Conservation (phyloP, 2,113 vertebrate species). For the Ophiodon elongatus region DNA sequence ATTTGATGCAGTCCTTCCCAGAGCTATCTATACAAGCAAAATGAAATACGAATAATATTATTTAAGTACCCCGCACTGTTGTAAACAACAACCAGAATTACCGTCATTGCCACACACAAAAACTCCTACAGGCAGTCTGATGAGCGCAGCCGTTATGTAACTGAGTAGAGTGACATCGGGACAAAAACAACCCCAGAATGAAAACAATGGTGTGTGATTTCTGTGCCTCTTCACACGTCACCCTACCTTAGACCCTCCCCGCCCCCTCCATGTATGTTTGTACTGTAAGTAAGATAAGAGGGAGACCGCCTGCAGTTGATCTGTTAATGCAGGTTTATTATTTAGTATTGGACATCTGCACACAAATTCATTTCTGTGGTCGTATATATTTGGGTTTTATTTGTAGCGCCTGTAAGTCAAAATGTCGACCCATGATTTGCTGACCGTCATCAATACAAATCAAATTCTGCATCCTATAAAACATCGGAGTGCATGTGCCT, state of each 20-base stretch:
- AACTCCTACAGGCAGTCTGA: conserved; percentile 16
- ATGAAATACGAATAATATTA: conserved; percentile 37
- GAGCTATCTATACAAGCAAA: not conserved
- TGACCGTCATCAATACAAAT: not conserved
- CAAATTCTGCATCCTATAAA: not conserved
- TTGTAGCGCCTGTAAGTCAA: not conserved
- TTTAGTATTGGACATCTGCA: not conserved
- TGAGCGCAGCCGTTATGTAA: conserved; percentile 55
- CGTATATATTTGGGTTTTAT: not conserved
- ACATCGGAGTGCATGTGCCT: not conserved
- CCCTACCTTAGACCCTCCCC: not conserved
- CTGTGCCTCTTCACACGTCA: conserved; percentile 15
- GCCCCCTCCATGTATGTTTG: not conserved
- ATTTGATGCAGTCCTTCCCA: not conserved
- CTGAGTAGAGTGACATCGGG: conserved; percentile 59
- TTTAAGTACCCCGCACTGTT: conserved; percentile 29
- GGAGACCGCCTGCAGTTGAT: not conserved
- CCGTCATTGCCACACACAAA: conserved; percentile 9
- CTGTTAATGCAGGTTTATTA: not conserved
- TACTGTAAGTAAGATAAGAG: not conserved
- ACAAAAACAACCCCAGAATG: conserved; percentile 72
- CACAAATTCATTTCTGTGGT: not conserved
- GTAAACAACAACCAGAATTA: conserved; percentile 58
- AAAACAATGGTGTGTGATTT: conserved; percentile 66
- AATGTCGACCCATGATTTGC: not conserved